Conservation (phyloP, 2,113 vertebrate species). For the Ceyx melanurus region DNA sequence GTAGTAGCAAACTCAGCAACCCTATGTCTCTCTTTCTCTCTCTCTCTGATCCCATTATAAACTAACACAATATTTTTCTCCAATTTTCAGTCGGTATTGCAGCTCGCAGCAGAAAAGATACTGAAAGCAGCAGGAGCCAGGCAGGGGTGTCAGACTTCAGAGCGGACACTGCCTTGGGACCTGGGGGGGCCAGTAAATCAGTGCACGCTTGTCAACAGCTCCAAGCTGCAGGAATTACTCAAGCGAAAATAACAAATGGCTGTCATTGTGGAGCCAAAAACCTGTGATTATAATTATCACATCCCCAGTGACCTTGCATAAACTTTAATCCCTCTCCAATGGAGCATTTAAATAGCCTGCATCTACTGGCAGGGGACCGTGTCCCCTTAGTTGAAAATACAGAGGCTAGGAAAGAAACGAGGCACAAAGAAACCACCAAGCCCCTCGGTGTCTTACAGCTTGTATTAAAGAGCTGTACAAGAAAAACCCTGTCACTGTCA, state of each 20-base stretch:
- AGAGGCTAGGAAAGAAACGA: conserved; percentile 63
- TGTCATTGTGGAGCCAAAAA: conserved; percentile 99
- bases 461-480: conserved; percentile 51
- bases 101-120: conserved; percentile 69
- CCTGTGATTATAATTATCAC: conserved; percentile 99
- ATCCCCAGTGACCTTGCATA: conserved; percentile 99
- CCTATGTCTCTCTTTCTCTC: neutral
- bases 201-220: conserved; percentile 95
- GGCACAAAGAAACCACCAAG: conserved; percentile 74
- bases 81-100: conserved; percentile 65
- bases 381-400: conserved; percentile 68
- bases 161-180: conserved; percentile 75
- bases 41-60: conserved; percentile 69
- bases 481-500: conserved; percentile 51
- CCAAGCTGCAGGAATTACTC: conserved; percentile 87
- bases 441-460: conserved; percentile 53
- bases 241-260: conserved; percentile 99
- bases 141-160: conserved; percentile 69
- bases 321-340: conserved; percentile 99
- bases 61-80: conserved; percentile 73
- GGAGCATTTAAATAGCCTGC: conserved; percentile 99
- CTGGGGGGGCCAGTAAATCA: conserved; percentile 86
- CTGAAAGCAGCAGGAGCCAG: conserved; percentile 63
- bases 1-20: conserved; percentile 26
- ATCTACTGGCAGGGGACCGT: conserved; percentile 79